Conservation (phyloP, 2,113 vertebrate genomes). For the Sphyrna mokarran region DNA sequence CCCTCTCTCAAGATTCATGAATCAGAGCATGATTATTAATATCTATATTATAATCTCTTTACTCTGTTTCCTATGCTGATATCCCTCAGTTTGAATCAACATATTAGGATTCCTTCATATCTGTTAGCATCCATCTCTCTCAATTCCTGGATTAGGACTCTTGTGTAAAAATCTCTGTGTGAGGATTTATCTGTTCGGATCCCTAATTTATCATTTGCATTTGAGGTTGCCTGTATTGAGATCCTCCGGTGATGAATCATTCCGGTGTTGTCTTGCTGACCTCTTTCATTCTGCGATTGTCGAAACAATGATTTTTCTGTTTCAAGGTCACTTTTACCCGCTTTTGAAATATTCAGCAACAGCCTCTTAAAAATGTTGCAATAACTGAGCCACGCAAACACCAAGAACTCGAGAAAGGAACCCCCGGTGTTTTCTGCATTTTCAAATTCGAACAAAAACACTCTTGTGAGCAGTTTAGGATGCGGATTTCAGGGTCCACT, state of each 20-base stretch:
- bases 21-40: not conserved
- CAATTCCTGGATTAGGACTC: not conserved
- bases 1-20: not conserved
- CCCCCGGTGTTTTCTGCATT: not conserved
- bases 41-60: not conserved
- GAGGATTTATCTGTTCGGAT: no score
- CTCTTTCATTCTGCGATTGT: not conserved
- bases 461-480: not conserved
- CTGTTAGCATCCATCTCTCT: not conserved
- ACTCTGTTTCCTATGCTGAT: not conserved
- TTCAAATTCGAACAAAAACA: not conserved
- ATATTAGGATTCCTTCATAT: not conserved
- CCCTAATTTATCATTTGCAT: not conserved
- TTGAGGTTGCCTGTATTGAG: not conserved
- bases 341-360: constrained; percentile 25
- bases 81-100: not conserved
- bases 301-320: constrained; percentile 28
- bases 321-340: constrained; percentile 33
- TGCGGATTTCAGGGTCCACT: not conserved
- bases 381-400: not conserved
- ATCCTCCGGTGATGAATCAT: not conserved
- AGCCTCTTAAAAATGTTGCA: not conserved
- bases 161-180: not conserved
- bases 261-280: not conserved
- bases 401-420: not conserved